Percentiles rank a stretch among this genome's conserved stretches.
phyloP scores from a whole-genome alignment of 2,113 vertebrate species.

The Talpa occidentalis region DNA sequence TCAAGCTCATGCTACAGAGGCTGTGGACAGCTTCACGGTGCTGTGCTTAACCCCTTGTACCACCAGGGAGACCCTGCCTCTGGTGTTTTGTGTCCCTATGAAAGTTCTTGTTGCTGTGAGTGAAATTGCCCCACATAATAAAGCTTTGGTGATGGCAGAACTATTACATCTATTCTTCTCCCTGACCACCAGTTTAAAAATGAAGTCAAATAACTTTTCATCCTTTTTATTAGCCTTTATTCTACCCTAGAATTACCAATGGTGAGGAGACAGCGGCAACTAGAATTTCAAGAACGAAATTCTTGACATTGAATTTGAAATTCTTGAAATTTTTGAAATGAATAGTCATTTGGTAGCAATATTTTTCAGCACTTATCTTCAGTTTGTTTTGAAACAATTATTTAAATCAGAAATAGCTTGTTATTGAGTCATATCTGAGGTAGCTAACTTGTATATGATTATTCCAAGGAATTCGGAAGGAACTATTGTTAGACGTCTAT shows the following conservation, averaged over 20 bases:
- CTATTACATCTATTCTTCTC: background rate
- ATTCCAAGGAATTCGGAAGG: conserved; percentile 54
- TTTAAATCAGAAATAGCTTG: conserved; percentile 39
- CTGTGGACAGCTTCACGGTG: no score
- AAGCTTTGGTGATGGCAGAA: background rate
- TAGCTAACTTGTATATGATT: conserved; percentile 3
- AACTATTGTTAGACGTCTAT: conserved; percentile 33
- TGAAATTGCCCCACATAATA: background rate
- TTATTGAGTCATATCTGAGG: conserved; percentile 28
- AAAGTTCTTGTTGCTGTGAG: background rate
- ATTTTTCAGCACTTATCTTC: background rate
- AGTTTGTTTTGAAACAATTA: conserved; percentile 33
- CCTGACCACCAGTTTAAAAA: background rate
- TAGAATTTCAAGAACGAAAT: background rate
- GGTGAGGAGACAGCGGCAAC: background rate
- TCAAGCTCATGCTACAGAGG: no score
- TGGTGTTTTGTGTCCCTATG: background rate
- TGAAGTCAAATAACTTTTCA: background rate
- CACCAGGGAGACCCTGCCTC: no score
- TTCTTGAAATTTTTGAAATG: background rate
- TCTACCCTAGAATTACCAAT: background rate
- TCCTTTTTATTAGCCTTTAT: background rate
- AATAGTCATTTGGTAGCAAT: background rate
- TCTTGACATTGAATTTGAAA: no score
- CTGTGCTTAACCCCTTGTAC: no score